Base-by-base conservation (phyloP, 2,797 vertebrate species). In the Scyliorhinus canicula region DNA sequence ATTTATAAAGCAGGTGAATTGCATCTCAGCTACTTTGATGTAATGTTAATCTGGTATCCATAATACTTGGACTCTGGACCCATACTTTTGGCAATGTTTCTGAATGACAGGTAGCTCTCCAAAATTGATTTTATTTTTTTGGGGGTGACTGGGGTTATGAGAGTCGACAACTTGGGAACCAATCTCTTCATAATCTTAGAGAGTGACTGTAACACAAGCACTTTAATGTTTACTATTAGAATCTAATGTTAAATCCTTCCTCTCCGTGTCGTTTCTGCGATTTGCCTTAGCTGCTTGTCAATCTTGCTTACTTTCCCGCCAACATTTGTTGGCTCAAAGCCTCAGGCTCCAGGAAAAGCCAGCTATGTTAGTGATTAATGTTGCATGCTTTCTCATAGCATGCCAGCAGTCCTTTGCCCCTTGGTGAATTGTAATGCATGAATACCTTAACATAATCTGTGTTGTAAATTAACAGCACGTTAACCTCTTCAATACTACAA, bases 271-370 rank as follows among this genome's bases (percentile, higher is more conserved):
- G 47, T 69, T 55, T 69, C 16, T 71, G 74, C 55, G 93, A 14
- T 1, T 55, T 74, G 93, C 31, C 67, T 50, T 47, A 94, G 50
- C 47, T 74, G 67, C 93, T 52, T 71, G 65, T 71, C 93, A 74
- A 35, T 94, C 93, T 74, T 67, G 93, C 93, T 93, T 94, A 71
- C 50, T 94, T 94, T 94, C 67, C 93, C 67, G 93, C 93, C 93
- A 94, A n/a, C 50, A n/a, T 52, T 94, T 74, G 28, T 55, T 94
- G 93, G 93, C 93, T 35, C 16, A 52, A 31, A 35, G 93, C 65
- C 93, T 50, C 44, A 16, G 65, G 57, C 57, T 91, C n/a, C 88
- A 44, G 55, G 35, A 90, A 90, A 60, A 90, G 35, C 31, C 35
- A 60, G 35, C 86, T 57, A 69, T 69, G 60, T 93, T 93, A 47